Percentiles rank a stretch among this genome's conserved stretches.
Conservation (phyloP, 2,113 vertebrate species). For the Buteo buteo region DNA sequence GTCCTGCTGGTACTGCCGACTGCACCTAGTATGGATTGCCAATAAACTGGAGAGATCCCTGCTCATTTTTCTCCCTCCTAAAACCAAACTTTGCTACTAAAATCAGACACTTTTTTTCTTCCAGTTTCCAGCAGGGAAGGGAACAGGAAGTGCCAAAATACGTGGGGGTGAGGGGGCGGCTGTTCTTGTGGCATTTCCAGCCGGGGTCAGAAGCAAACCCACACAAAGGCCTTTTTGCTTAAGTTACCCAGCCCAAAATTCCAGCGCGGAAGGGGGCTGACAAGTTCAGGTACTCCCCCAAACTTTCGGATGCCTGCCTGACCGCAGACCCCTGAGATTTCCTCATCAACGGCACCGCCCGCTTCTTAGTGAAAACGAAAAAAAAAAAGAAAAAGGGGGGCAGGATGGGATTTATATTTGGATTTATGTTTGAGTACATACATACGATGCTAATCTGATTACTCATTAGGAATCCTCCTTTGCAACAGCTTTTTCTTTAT, state of each 20-base stretch:
- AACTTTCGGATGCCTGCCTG: neutral
- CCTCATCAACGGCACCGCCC: accelerated
- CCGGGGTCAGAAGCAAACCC: neutral
- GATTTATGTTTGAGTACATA: neutral
- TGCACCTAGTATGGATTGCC: neutral
- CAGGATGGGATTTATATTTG: neutral
- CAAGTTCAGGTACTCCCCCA: neutral
- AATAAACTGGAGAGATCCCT: neutral
- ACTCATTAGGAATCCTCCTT: neutral
- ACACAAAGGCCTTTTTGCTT: conserved; percentile 20
- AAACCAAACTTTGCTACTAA: neutral
- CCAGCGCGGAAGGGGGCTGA: accelerated
- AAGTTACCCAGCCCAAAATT: neutral
- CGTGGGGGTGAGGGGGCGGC: neutral
- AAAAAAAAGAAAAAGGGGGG: neutral
- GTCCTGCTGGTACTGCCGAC: neutral
- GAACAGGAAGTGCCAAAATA: neutral
- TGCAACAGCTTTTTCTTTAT: neutral
- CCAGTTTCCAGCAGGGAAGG: neutral
- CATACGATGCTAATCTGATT: neutral
- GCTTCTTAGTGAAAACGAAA: neutral
- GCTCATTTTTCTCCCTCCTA: neutral
- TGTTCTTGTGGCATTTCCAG: neutral
- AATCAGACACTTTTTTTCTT: neutral
- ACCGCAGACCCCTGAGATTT: neutral